Evolutionary conservation across 23 tunicate genomes (phyloP), one percentile per base, ranked within the genome.

Genomic region (Trididemnum clinides): DNA sequence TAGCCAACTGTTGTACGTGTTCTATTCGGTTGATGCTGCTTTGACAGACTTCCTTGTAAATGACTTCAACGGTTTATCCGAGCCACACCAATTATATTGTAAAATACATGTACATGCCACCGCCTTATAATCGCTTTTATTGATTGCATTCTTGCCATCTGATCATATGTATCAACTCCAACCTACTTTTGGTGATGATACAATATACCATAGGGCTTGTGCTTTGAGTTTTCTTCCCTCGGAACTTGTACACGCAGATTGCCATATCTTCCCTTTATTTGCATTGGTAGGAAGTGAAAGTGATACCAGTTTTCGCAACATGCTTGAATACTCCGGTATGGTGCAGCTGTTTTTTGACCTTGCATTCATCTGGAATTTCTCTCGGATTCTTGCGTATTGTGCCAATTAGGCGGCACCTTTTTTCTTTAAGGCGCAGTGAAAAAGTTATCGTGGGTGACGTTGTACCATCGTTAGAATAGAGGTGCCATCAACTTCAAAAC

Each of bases 231-330:
- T n/a, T n/a, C n/a, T n/a, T n/a, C n/a, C n/a, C n/a, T n/a, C n/a
- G n/a, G n/a, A n/a, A n/a, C n/a, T n/a, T n/a, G n/a, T n/a, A n/a
- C n/a, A n/a, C n/a, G n/a, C n/a, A n/a, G n/a, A 70, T 70, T 27
- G 21, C 77, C 77, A 31, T 37, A 21, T 70, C 30, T 70, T 70
- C 30, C 22, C 21, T 33, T 70, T 36, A 32, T 30, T 70, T 70
- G 77, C 77, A 31, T 33, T 70, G 77, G 77, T 70, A 70, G 18
- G 77, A 70, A 31, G 36, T 70, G 77, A 70, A 37, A 31, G 77
- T 59, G 26, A 59, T 59, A 21, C 69, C 69, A 59, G 69, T 21
- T 59, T 59, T 59, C 69, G 27, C 23, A 15, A 15, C 54, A 44
- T 44, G 54, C 54, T 15, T 44, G 15, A 44, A 44, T 15, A 44